Percentiles rank a stretch among this genome's conserved stretches.
Conservation (phyloP, 2,888 invertebrate species). For the Morinoia aosen region DNA sequence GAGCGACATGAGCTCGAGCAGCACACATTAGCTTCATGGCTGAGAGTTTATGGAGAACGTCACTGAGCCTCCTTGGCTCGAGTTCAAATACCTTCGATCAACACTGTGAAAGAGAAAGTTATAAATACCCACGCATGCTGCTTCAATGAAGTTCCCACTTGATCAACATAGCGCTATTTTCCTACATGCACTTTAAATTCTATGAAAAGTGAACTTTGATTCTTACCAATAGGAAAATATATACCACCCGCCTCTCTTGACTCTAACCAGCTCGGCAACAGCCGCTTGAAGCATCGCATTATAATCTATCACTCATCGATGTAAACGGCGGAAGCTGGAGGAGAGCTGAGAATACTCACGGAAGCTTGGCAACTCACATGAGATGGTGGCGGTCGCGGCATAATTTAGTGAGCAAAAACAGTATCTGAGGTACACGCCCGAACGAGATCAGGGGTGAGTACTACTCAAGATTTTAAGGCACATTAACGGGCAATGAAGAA, state of each 20-base stretch:
- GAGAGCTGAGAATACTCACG: not conserved
- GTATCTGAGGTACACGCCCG: not conserved
- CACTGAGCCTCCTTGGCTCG: conserved; percentile 6
- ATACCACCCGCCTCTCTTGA: too few species aligned
- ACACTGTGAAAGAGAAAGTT: conserved; percentile 27
- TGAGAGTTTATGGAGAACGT: conserved; percentile 35
- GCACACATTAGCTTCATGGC: conserved; percentile 48
- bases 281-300: not conserved
- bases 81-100: conserved; percentile 51
- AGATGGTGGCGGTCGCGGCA: not conserved
- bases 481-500: conserved; percentile 5
- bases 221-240: not conserved
- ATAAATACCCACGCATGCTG: conserved; percentile 24
- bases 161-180: not conserved
- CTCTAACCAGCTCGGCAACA: too few species aligned
- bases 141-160: not conserved
- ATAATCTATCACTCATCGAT: not conserved
- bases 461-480: not conserved
- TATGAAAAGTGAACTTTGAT: not conserved
- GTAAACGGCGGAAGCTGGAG: conserved; percentile 6
- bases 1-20: not conserved
- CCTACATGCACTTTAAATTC: not conserved
- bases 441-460: not conserved
- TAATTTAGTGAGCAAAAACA: conserved; percentile 16
- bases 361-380: not conserved